Base-by-base conservation (phyloP, 2,888 invertebrate genomes). In the Eulithis testata region DNA sequence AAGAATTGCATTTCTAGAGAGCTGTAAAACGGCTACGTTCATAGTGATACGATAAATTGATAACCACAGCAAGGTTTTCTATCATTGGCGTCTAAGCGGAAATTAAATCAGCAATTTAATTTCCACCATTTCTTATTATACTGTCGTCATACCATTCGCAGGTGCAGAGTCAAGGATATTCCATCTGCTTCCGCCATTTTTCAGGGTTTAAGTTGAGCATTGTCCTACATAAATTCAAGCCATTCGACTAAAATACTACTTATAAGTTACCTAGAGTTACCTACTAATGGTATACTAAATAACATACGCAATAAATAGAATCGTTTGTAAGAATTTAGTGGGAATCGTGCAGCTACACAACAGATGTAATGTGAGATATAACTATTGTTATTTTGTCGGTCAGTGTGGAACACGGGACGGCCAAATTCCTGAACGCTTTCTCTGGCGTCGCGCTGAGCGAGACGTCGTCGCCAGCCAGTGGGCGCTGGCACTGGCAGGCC, bases 341-440 rank as follows among this genome's bases (percentile, higher is more conserved):
- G 14, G 12, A 53, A 47, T 57, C 63, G 44, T 53, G 63, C 45
- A 40, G 8, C 47, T 40, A 2, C 9, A 49, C 3, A 59, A 53
- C 52, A 61, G 49, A 63, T 63, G 59, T 52, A 60, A 65, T 67
- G 69, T 71, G 75, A 69, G 75, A 75, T 74, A 74, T 76, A 75
- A 69, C 64, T 73, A 71, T 71, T 69, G 69, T 74, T 71, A 69
- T 71, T 73, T 75, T 74, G 73, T 74, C 72, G 73, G 78, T 77
- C 79, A 73, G 72, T 71, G 73, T 71, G 68, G 76, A 77, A 76
- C 79, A 80, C 81, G 83, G 81, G 81, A 76, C 81, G 87, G 82
- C 86, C 89, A 86, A 91, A 92, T 92, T 91, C 92, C 91, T 91
- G 81, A 87, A 82, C 91, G 91, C 92, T 92, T 92, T 93, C 92